These are phyloP conservation scores for Drosophila kikkawai DNA, from an alignment of 1,140 invertebrate species.

Conservation along the genomic window DNA sequence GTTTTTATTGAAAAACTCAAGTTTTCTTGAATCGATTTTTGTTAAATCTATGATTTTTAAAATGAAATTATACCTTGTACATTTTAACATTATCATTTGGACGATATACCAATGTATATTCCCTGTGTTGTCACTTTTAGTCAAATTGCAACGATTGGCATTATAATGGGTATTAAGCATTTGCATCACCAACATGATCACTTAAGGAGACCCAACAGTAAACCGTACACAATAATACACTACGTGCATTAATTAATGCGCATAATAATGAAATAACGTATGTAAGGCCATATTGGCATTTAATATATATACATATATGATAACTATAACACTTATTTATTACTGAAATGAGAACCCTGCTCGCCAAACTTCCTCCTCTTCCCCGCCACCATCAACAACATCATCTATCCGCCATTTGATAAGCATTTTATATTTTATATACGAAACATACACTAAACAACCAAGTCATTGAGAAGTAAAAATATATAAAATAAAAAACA, in stretches of 20 bases:
- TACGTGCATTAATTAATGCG: conserved; percentile 36
- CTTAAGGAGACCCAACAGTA: conserved; percentile 31
- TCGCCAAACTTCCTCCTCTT: conserved; percentile 39
- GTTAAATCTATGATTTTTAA: conserved; percentile 53
- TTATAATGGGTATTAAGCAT: conserved; percentile 44
- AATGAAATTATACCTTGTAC: conserved; percentile 26
- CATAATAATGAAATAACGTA: conserved; percentile 14
- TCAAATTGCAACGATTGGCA: conserved; percentile 56
- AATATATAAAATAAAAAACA: not conserved
- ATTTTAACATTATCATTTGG: conserved; percentile 28
- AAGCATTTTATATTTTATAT: conserved; percentile 78
- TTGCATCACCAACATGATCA: conserved; percentile 39
- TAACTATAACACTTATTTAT: conserved; percentile 45
- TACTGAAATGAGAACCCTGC: conserved; percentile 51
- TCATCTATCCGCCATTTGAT: conserved; percentile 63
- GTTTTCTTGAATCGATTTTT: conserved; percentile 46
- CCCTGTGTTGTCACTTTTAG: conserved; percentile 49
- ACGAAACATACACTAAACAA: conserved; percentile 36
- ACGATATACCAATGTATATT: conserved; percentile 14
- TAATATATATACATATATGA: conserved; percentile 37
- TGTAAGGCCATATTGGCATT: conserved; percentile 70
- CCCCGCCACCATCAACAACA: conserved; percentile 25
- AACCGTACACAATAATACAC: conserved; percentile 61
- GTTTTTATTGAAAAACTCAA: conserved; percentile 13
- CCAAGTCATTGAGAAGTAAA: conserved; percentile 23